Evolutionary conservation across 2,797 vertebrate species (phyloP), one percentile per base, ranked within the genome.

Genomic region (Coracias cyanogaster): DNA sequence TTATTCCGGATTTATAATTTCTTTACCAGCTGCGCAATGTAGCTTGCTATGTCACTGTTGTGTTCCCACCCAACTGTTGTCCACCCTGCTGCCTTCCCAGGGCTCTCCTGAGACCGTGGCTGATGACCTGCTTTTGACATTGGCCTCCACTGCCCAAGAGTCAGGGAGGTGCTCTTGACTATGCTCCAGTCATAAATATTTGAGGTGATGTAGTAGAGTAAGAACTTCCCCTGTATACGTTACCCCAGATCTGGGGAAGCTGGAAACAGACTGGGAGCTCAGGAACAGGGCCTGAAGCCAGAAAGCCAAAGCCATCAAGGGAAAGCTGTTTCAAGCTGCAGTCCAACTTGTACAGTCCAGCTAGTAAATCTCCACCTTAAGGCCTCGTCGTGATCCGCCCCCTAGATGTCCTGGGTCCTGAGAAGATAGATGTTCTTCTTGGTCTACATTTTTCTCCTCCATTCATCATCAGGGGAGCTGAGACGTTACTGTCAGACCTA

Each of bases 141-240:
- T 67, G 57, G 21, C 39, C 39, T 83, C 57, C 80, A 39, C n/a
- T 64, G 39, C 66, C 88, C 37, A 24, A 25, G 74, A 77, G 73
- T 5, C 10, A 12, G 85, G 81, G 73, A 91, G 70, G 70, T 84
- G 60, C 64, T 94, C 52, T 82, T 95, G 81, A 80, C 7, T 41
- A 33, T 67, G 41, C 31, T 89, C 83, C 90, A 95, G 83, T n/a
- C n/a, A 73, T 77, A 90, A 95, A 90, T 7, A 80, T 90, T 91
- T 57, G 58, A 70, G 48, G 54, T 93, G 89, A 88, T 33, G 71
- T 82, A 94, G 69, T 43, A 37, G 19, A 86, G 24, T 39, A 79
- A 86, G 71, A 94, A 94, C 54, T 88, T 96, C 60, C 67, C 64
- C 37, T 62, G 51, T 84, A 64, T 43, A 67, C 86, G 74, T 94